Percentiles rank a stretch among this genome's conserved stretches.
Evolutionary conservation across 2,888 invertebrate genomes (phyloP).

Genomic region (Cerastis rubricosa): DNA sequence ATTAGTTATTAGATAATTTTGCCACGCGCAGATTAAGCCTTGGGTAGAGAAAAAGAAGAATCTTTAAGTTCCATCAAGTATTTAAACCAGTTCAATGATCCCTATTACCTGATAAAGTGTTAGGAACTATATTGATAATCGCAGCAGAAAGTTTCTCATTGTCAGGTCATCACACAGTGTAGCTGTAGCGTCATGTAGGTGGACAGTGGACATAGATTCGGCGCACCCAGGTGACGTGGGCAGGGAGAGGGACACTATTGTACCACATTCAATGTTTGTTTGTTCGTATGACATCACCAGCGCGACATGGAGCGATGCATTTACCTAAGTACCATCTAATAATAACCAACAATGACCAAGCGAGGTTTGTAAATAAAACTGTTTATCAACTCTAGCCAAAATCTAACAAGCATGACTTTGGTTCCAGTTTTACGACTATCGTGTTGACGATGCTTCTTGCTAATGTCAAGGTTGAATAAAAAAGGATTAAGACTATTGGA

Average conservation of each 20-base stretch:
- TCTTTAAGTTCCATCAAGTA: neutral
- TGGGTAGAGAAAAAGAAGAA: neutral
- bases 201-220: constrained; percentile 73
- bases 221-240: constrained; percentile 81
- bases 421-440: constrained; percentile 11
- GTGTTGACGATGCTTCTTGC: constrained; percentile 18
- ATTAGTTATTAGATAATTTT: neutral
- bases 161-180: constrained; percentile 31
- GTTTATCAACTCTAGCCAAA: constrained; percentile 46
- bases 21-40: neutral
- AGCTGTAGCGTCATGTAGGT: constrained; percentile 63
- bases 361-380: constrained; percentile 55
- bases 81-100: constrained; percentile 9
- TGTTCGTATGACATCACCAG: constrained; percentile 76
- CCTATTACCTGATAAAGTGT: neutral
- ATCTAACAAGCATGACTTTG: constrained; percentile 27
- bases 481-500: neutral
- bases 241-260: constrained; percentile 76
- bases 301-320: constrained; percentile 77
- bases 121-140: constrained; percentile 20
- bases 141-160: neutral
- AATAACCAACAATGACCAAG: constrained; percentile 70
- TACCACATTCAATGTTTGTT: constrained; percentile 74
- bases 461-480: constrained; percentile 34
- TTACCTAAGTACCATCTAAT: constrained; percentile 69